Percentiles rank a stretch among this genome's conserved stretches.
These are phyloP conservation scores for Tychaedon coryphoeus DNA, from an alignment of 2,113 vertebrate species.

Conservation along the genomic window DNA sequence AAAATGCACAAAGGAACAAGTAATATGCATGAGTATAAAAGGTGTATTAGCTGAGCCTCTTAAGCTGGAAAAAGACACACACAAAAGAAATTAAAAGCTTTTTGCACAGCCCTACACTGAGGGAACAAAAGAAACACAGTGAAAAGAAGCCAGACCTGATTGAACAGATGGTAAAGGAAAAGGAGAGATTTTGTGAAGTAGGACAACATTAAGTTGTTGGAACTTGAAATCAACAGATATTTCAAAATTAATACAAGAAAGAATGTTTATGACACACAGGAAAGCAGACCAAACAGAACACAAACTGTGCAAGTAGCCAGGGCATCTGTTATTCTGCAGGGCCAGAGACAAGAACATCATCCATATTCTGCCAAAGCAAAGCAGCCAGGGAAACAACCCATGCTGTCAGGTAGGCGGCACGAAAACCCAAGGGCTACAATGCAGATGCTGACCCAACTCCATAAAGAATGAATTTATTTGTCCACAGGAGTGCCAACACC, in stretches of 20 bases:
- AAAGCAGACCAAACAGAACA: background rate
- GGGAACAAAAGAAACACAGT: background rate
- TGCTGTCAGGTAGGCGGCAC: accelerated
- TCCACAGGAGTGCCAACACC: background rate
- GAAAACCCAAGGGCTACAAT: background rate
- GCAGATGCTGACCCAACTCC: accelerated
- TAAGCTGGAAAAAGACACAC: background rate
- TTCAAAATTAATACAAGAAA: background rate
- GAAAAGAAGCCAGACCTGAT: background rate
- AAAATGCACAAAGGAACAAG: background rate
- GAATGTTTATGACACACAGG: background rate
- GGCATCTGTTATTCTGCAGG: background rate
- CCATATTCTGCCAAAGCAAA: background rate
- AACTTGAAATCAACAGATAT: background rate
- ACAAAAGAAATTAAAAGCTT: background rate
- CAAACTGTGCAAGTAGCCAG: background rate
- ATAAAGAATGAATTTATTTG: background rate
- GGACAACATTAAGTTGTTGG: background rate
- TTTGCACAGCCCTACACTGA: background rate
- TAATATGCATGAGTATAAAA: background rate
- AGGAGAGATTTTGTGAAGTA: background rate
- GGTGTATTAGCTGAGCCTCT: background rate
- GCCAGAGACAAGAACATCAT: background rate
- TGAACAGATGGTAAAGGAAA: background rate
- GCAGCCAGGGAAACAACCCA: background rate